Evolutionary conservation across 2,888 invertebrate species (phyloP).

Genomic region (Torymus texanus): DNA sequence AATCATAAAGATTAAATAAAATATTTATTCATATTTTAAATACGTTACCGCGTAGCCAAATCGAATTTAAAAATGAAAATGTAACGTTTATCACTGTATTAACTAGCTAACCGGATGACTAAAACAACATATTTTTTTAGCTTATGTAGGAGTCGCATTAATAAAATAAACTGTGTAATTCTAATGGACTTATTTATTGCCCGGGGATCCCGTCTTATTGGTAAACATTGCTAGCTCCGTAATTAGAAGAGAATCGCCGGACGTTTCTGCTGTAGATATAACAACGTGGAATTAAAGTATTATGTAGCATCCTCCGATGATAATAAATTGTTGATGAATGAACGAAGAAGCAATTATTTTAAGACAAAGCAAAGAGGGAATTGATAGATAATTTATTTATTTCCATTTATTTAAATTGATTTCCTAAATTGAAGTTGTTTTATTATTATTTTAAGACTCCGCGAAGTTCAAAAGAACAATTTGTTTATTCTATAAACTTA

Average conservation of each 20-base stretch:
- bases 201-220: conserved; percentile 7
- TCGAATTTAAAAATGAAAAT: neutral
- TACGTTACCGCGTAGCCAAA: too few species aligned
- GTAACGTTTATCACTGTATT: neutral
- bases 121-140: neutral
- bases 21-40: too few species aligned
- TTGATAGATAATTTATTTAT: too few species aligned
- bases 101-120: neutral
- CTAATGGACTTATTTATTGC: conserved; percentile 32
- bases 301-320: neutral
- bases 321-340: conserved; percentile 12
- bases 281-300: conserved; percentile 18
- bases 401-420: too few species aligned
- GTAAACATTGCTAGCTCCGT: conserved; percentile 11
- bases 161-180: conserved; percentile 30
- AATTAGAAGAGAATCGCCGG: conserved; percentile 17
- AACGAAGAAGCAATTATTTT: too few species aligned
- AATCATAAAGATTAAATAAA: too few species aligned
- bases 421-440: too few species aligned
- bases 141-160: neutral
- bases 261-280: neutral
- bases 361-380: too few species aligned
- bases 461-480: too few species aligned
- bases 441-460: too few species aligned
- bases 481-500: too few species aligned